These are phyloP conservation scores for Henricia sp. DNA, from an alignment of 53 echinoderm and acorn worm genomes.

Conservation along the genomic window DNA sequence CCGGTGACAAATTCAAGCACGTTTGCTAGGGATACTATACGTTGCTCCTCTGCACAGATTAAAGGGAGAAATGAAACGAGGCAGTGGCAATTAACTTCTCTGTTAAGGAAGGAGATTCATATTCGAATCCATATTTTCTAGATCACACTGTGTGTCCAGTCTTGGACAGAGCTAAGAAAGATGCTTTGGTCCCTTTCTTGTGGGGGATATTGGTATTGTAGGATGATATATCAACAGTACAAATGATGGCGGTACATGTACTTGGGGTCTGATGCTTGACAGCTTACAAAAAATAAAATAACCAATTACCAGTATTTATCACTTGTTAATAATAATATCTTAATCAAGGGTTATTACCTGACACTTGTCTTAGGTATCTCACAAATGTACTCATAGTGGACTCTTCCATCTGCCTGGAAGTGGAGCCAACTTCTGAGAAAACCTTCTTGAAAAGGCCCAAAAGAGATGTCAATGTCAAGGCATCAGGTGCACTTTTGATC, in stretches of 20 bases:
- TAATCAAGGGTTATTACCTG: constrained; percentile 1
- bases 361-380: constrained; percentile 1
- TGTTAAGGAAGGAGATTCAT: not conserved
- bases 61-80: not conserved
- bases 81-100: not conserved
- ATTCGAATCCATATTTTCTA: no score
- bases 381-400: not conserved
- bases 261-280: no score
- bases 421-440: not conserved
- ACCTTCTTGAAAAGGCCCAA: not conserved
- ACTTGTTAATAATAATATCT: no score
- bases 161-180: no score
- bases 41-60: not conserved
- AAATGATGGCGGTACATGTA: no score
- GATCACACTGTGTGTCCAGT: no score
- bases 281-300: no score
- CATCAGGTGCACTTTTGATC: not conserved
- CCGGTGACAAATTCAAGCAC: not conserved
- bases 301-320: no score
- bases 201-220: no score
- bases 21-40: not conserved
- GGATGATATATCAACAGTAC: no score
- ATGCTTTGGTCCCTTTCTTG: no score
- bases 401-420: not conserved
- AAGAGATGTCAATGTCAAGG: not conserved